Base-by-base conservation (phyloP, 2,113 vertebrate species). In the Paedocypris sp. region DNA sequence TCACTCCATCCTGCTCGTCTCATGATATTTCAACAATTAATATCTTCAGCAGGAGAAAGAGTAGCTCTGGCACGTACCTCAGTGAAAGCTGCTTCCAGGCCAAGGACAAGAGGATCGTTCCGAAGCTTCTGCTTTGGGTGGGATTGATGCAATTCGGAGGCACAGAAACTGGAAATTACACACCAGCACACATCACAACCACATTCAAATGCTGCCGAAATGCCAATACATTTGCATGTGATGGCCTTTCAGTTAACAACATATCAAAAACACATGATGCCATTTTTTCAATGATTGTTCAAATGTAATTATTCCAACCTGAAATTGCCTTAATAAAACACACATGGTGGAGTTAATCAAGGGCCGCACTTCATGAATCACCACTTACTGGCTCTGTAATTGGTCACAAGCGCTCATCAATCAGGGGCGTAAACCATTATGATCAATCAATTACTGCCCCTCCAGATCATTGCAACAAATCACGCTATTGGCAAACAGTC, bases 21-120 rank as follows among this genome's bases (percentile, higher is more conserved):
- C 60, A 52, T 78, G 71, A 72, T 70, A 67, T 61, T 67, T 75
- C 78, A 83, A 86, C 81, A 86, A 84, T 84, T 81, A 81, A 80
- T 82, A 82, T 75, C 76, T 76, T 43, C 62, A 45, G 56, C 61
- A 58, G 60, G 72, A 71, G 18, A 22, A 68, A 42, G 16, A 54
- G 54, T 56, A 56, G 59, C 53, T 22, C 43, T 32, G 64, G 26
- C 0, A 32, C 22, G 31, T 58, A 41, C 29, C 43, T 60, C 60
- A 51, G 49, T 59, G 23, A 11, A 16, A 51, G 26, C 46, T 20
- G 39, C n/a, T 64, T 66, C 39, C 23, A 62, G 64, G 61, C 70
- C 62, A n/a, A 39, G n/a, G 13, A 53, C 48, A 57, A 59, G 54
- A 33, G 33, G n/a, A 45, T 45, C 5, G 59, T 13, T 56, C 50